Conservation (phyloP, 2,888 invertebrate species). For the Rhodophaea formosa region DNA sequence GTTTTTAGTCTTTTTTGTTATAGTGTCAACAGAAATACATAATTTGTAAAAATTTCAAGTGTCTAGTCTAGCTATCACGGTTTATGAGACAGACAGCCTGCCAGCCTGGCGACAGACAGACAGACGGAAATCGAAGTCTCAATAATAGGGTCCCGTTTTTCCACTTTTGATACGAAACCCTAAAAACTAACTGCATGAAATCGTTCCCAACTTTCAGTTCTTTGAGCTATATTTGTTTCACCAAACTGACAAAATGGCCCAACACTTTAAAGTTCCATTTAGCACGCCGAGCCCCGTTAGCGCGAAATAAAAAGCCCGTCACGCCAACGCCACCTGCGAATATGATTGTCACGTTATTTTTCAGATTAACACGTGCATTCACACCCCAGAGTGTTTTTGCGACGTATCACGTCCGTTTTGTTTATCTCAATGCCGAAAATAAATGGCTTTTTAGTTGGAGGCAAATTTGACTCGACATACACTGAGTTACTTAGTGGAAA, state of each 20-base stretch:
- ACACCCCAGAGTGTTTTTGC: slow-evolving; percentile 24
- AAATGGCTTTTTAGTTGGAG: slow-evolving; percentile 50
- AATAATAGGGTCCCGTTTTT: no score
- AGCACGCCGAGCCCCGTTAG: not conserved
- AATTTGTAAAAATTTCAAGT: no score
- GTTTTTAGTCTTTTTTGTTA: no score
- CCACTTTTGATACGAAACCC: no score
- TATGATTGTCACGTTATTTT: slow-evolving; percentile 20
- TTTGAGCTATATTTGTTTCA: not conserved
- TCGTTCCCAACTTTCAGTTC: not conserved
- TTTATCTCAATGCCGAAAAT: slow-evolving; percentile 41
- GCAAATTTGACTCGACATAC: slow-evolving; percentile 42
- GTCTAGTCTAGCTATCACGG: no score
- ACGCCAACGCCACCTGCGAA: slow-evolving; percentile 6
- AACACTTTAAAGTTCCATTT: slow-evolving; percentile 11
- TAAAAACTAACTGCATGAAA: no score
- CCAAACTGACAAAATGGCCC: not conserved
- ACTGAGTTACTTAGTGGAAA: slow-evolving; percentile 14
- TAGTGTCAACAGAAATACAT: no score
- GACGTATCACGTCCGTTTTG: slow-evolving; percentile 28
- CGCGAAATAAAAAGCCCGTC: slow-evolving; percentile 5
- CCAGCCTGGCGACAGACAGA: no score
- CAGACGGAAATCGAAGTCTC: no score
- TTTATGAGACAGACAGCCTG: no score
- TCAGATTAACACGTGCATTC: slow-evolving; percentile 28